Conservation (phyloP, 2,797 vertebrate species). For the Nannoperca obscura region DNA sequence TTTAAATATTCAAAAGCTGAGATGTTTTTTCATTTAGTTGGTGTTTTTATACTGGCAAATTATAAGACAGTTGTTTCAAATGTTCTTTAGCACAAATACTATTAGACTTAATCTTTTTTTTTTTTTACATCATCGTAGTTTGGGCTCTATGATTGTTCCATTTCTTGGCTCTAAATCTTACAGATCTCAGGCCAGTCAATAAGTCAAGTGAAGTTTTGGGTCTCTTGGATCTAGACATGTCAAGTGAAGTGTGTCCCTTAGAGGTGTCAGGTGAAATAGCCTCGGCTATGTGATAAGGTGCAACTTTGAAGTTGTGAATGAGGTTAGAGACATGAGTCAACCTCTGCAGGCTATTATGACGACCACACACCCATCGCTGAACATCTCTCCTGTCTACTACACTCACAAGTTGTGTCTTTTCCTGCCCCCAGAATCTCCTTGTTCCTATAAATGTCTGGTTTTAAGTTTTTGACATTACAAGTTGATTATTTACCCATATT, state of each 20-base stretch:
- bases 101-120: neutral
- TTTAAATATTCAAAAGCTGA: constrained; percentile 47
- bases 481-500: neutral
- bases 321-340: constrained; percentile 74
- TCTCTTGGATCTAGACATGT: constrained; percentile 68
- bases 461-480: neutral
- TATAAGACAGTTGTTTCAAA: neutral
- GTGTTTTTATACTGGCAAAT: constrained; percentile 1
- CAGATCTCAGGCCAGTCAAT: constrained; percentile 37
- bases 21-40: constrained; percentile 5
- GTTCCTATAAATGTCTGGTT: constrained; percentile 6
- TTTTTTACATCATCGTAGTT: neutral
- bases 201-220: constrained; percentile 38
- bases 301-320: constrained; percentile 81
- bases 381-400: constrained; percentile 33
- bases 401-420: constrained; percentile 12
- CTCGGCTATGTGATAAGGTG: constrained; percentile 62
- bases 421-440: constrained; percentile 6
- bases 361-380: constrained; percentile 41
- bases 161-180: constrained; percentile 2
- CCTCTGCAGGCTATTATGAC: constrained; percentile 63
- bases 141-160: neutral
- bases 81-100: neutral
- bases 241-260: constrained; percentile 62
- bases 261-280: constrained; percentile 64